These are phyloP conservation scores for Chionis minor DNA, from an alignment of 2,113 vertebrate species.

Conservation along the genomic window DNA sequence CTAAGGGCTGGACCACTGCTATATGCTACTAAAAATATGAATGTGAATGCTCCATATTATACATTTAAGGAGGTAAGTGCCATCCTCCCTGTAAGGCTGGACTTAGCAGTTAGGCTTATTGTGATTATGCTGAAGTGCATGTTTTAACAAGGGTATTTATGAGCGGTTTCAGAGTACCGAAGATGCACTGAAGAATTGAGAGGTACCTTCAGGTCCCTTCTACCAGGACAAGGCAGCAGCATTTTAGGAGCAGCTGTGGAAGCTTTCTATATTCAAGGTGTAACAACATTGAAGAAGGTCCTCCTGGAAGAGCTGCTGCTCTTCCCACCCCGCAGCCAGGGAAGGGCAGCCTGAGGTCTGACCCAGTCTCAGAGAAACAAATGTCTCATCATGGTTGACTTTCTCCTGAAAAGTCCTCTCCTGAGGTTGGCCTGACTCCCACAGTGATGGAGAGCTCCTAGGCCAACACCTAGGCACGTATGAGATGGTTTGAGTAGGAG, in stretches of 20 bases:
- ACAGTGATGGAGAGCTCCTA: not conserved
- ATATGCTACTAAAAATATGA: conserved; percentile 77
- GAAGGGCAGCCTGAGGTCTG: not conserved
- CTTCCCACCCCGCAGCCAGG: not conserved
- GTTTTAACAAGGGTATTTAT: conserved; percentile 64
- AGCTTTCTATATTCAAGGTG: not conserved
- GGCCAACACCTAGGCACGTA: not conserved
- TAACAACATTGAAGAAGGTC: not conserved
- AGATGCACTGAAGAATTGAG: not conserved
- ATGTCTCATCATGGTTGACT: not conserved
- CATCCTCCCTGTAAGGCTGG: conserved; percentile 67
- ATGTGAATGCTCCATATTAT: conserved; percentile 58
- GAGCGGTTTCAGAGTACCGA: not conserved
- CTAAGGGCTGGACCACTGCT: conserved; percentile 75
- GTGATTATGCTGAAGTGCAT: not conserved
- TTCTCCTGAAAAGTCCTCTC: not conserved
- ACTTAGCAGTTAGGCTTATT: conserved; percentile 55
- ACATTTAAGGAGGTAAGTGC: conserved; percentile 49
- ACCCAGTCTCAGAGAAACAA: not conserved
- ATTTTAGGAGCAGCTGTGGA: not conserved
- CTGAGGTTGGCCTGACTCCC: not conserved
- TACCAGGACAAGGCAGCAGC: not conserved
- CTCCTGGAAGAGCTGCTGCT: not conserved
- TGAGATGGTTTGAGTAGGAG: not conserved
- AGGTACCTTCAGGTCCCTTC: not conserved